Evolutionary conservation across 2,888 invertebrate species (phyloP).

Genomic region (Leptarthrus brevirostris): DNA sequence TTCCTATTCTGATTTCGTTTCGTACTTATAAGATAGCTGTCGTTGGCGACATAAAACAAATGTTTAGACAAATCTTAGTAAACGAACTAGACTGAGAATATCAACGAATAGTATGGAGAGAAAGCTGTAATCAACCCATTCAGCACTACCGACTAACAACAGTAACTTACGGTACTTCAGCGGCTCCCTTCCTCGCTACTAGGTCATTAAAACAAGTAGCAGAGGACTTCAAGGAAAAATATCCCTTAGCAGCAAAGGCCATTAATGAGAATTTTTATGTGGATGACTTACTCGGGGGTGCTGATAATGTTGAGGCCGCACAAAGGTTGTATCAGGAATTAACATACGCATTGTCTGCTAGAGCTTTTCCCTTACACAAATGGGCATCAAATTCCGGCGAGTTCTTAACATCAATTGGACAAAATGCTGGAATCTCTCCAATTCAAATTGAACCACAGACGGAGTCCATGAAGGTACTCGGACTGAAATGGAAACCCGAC

Average conservation of each 20-base stretch:
- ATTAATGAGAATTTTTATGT: neutral
- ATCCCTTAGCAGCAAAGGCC: neutral
- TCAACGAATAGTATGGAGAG: conserved; percentile 1
- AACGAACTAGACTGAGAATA: no score
- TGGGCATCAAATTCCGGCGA: conserved; percentile 5
- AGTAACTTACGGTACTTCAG: no score
- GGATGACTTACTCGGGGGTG: neutral
- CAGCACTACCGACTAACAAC: no score
- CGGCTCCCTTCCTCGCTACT: no score
- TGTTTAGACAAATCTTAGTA: no score
- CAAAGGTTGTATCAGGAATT: accelerated
- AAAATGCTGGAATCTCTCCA: no score
- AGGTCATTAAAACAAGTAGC: neutral
- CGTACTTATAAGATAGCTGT: neutral
- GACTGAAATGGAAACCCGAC: no score
- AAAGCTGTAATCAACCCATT: no score
- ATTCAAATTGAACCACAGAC: no score
- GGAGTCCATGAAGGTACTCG: no score
- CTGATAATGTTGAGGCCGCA: neutral
- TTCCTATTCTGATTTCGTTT: conserved; percentile 10
- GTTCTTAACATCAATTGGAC: no score
- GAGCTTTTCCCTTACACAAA: neutral
- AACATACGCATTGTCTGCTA: no score
- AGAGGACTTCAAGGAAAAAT: neutral
- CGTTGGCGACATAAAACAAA: neutral